Base-by-base conservation (phyloP, 2,888 invertebrate genomes). In the Drosophila eohydei region DNA sequence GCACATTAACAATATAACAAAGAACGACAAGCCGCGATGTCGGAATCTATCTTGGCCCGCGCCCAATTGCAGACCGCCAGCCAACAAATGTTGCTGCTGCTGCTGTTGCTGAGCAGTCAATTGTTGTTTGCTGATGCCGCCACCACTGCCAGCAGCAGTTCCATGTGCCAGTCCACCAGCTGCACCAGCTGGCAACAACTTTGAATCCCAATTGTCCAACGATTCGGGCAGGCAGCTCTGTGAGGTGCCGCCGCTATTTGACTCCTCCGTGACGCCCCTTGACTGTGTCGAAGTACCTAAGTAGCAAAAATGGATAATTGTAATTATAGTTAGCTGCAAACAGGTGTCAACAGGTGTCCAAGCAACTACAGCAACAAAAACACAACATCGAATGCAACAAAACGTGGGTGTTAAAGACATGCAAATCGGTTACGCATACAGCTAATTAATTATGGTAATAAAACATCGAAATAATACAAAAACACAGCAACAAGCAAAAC, bases 1-100 rank as follows among this genome's bases (percentile, higher is more conserved):
- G 88, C 96, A 93, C 92, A 96, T 93, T 77, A 95, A 92, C 77
- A 92, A 88, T 82, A 94, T 93, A 74, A 94, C 94, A 81, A 94
- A 93, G 81, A 91, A 84, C 74, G 93, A 91, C 67, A 93, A 90
- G 80, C 92, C 90, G 81, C 91, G 92, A 84, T 91, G 91, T 85
- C 89, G 90, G 64, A 80, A 71, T 66, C 52, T 67, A 43, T 74
- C 57, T 64, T 61, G 65, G 14, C 56, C 55, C 58, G 52, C 64
- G 14, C 67, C 84, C 62, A 84, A 16, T 6, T 64, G 66, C 43
- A 78, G 77, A 2, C 70, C 69, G 30, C 71, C 70, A 8, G 72
- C 63, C 40, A 71, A 48, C 48, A 74, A 66, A 48, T 78, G 79
- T 48, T 83, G 81, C 62, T 80, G 75, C 28, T 71, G 78, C 9